Evolutionary conservation across 2,113 vertebrate genomes (phyloP).

Genomic region (Halcyon senegalensis): DNA sequence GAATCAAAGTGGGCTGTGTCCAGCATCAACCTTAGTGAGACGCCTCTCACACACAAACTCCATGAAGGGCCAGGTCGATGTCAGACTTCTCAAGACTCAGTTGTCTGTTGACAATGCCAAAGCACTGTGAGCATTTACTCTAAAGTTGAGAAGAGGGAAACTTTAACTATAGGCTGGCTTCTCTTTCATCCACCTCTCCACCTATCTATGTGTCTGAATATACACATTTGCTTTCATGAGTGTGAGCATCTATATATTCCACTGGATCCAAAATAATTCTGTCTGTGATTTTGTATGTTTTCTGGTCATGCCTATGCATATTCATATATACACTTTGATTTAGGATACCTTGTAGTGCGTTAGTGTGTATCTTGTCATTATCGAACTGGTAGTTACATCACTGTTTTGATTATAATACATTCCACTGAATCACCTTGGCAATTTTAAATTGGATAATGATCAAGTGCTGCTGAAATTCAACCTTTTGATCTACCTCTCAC

Average conservation of each 20-base stretch:
- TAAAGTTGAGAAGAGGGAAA: neutral
- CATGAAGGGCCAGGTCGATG: neutral
- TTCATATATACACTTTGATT: neutral
- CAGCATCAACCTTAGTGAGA: neutral
- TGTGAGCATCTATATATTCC: neutral
- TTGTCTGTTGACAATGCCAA: neutral
- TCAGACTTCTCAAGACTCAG: neutral
- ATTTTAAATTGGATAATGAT: neutral
- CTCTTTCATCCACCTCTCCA: neutral
- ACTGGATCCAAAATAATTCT: neutral
- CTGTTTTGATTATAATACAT: neutral
- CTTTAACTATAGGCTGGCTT: neutral
- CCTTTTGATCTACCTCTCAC: neutral
- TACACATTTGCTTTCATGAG: neutral
- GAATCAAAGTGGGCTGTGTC: neutral
- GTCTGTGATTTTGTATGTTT: neutral
- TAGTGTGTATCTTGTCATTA: neutral
- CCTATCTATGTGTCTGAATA: neutral
- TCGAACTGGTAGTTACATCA: neutral
- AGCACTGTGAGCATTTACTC: neutral
- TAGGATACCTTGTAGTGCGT: neutral
- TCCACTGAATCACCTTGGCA: neutral
- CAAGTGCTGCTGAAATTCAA: neutral
- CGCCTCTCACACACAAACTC: neutral
- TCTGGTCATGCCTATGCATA: neutral